Evolutionary conservation across 1,140 invertebrate species (phyloP).

Genomic region (Drosophila nigrodunni): DNA sequence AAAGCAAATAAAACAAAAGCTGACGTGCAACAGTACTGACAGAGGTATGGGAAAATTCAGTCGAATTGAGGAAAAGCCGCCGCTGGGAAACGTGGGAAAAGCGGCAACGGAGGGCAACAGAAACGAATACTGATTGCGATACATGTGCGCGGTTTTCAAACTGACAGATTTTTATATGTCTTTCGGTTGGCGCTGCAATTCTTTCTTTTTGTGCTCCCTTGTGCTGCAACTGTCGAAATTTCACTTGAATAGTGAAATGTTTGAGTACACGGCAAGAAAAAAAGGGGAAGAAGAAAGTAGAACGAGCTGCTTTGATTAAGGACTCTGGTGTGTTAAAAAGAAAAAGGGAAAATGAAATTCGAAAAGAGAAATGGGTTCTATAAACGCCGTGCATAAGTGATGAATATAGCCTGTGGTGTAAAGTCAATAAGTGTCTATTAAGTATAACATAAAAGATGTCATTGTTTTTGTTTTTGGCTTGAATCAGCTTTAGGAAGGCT

Average conservation of each 20-base stretch:
- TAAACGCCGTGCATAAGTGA: constrained; percentile 6
- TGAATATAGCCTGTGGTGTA: background rate
- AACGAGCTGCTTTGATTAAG: constrained; percentile 1
- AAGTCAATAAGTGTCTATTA: background rate
- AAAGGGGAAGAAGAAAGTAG: constrained; percentile 5
- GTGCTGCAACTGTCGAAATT: constrained; percentile 54
- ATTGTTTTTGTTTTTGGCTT: background rate
- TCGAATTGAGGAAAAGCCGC: constrained; percentile 8
- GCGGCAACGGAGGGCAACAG: constrained; percentile 18
- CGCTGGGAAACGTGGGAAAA: constrained; percentile 19
- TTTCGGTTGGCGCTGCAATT: constrained; percentile 60
- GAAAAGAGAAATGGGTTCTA: background rate
- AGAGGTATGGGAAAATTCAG: background rate
- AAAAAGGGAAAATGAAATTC: background rate
- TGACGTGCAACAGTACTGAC: constrained; percentile 40
- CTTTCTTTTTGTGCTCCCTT: constrained; percentile 14
- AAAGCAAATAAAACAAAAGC: constrained; percentile 39
- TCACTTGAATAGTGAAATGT: constrained; percentile 7
- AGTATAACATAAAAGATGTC: background rate
- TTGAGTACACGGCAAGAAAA: constrained; percentile 35
- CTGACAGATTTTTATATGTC: constrained; percentile 68
- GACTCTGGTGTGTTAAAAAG: background rate
- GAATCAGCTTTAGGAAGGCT: no score
- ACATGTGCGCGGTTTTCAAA: constrained; percentile 63
- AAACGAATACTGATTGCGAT: constrained; percentile 57